These are phyloP conservation scores for Motacilla alba DNA, from an alignment of 2,113 vertebrate species.

Conservation along the genomic window DNA sequence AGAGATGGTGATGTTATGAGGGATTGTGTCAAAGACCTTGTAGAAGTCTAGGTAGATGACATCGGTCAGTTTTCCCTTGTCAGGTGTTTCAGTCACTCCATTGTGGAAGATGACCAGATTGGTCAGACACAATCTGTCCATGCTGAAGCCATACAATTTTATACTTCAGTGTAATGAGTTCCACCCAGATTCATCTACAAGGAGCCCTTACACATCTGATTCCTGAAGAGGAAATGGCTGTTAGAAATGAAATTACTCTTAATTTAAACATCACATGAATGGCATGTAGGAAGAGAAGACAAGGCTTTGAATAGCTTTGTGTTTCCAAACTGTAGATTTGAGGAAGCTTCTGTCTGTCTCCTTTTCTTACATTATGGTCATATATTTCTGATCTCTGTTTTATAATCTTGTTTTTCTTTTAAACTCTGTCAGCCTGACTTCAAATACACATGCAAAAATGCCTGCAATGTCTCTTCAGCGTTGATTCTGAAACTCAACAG, in stretches of 20 bases:
- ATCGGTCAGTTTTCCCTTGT: fast-evolving
- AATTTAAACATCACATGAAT: not conserved
- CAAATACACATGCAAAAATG: not conserved
- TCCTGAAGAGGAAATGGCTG: not conserved
- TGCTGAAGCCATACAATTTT: not conserved
- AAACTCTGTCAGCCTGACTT: not conserved
- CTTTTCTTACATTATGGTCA: not conserved
- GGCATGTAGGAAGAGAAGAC: not conserved
- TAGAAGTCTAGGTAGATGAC: not conserved
- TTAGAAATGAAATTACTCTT: not conserved
- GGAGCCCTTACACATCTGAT: not conserved
- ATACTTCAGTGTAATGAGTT: not conserved
- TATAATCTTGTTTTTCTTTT: not conserved
- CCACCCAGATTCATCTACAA: not conserved
- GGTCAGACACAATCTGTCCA: not conserved
- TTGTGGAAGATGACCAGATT: not conserved
- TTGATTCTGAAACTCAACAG: not conserved
- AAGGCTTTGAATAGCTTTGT: not conserved
- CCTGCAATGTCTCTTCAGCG: not conserved
- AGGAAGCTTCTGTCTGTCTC: not conserved
- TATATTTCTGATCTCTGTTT: not conserved
- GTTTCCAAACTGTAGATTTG: not conserved
- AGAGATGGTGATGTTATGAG: not conserved
- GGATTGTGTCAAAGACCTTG: not conserved
- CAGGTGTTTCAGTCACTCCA: not conserved